Conservation (phyloP, 1,140 invertebrate genomes). For the Papilio xuthus region DNA sequence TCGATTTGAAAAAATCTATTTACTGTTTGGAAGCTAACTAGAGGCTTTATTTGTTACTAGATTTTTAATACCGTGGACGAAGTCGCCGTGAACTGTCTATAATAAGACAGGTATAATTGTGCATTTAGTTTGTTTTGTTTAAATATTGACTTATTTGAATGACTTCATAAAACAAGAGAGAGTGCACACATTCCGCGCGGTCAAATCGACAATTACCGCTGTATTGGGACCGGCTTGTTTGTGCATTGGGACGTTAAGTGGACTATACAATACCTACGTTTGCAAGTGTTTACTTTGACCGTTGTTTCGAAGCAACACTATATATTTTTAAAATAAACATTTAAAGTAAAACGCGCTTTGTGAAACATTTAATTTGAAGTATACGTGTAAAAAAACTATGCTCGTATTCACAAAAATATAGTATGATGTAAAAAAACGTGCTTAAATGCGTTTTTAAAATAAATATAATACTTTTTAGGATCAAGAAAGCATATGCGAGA, state of each 20-base stretch:
- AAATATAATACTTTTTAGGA: background rate
- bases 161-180: constrained; percentile 46
- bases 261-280: constrained; percentile 30
- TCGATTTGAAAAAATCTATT: too few species aligned
- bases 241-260: constrained; percentile 34
- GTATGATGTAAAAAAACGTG: background rate
- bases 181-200: constrained; percentile 26
- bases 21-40: too few species aligned
- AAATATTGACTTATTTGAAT: constrained; percentile 55
- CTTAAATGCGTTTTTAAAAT: too few species aligned
- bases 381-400: background rate
- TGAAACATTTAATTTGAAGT: background rate
- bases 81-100: background rate
- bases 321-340: constrained; percentile 7
- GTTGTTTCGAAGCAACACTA: constrained; percentile 25
- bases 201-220: constrained; percentile 45
- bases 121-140: constrained; percentile 42
- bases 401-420: background rate
- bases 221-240: constrained; percentile 45
- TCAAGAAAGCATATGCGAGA: background rate
- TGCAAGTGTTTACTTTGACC: constrained; percentile 24
- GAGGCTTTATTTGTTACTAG: background rate
- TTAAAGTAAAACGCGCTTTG: background rate
- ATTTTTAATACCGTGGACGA: background rate
- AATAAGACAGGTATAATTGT: constrained; percentile 34